Conservation (phyloP, 2,113 vertebrate species). For the Apodemus speciosus region DNA sequence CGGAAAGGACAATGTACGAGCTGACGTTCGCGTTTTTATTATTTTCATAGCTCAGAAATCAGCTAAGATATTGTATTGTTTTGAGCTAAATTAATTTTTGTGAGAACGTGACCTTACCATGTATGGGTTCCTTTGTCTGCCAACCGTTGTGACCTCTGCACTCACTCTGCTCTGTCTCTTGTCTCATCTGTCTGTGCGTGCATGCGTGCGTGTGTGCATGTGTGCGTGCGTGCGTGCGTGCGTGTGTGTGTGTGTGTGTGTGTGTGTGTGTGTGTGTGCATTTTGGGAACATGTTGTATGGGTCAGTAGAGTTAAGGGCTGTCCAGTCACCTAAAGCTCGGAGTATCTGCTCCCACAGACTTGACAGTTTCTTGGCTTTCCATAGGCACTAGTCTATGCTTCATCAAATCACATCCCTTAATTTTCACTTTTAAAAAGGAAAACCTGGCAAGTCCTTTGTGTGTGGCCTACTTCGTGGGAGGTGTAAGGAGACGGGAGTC, state of each 20-base stretch:
- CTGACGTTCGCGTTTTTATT: not conserved
- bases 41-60: not conserved
- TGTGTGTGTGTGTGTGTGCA: not conserved
- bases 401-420: not conserved
- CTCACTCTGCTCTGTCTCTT: fast-evolving
- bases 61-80: not conserved
- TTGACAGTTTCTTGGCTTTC: not conserved
- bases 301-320: not conserved
- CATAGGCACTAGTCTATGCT: not conserved
- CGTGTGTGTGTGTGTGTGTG: not conserved
- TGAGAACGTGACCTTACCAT: not conserved
- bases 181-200: too few relatives aligned
- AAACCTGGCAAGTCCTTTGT: not conserved
- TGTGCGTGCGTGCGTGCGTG: too few relatives aligned
- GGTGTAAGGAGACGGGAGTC: not conserved
- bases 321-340: not conserved
- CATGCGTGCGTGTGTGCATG: too few relatives aligned
- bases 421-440: not conserved
- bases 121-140: not conserved
- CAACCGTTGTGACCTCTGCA: not conserved
- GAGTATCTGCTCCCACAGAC: not conserved
- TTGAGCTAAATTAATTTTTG: not conserved
- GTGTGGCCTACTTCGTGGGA: not conserved
- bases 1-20: not conserved
- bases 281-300: fast-evolving